Evolutionary conservation across 23 tunicate genomes (phyloP).

Genomic region (Botrylloides violaceus): DNA sequence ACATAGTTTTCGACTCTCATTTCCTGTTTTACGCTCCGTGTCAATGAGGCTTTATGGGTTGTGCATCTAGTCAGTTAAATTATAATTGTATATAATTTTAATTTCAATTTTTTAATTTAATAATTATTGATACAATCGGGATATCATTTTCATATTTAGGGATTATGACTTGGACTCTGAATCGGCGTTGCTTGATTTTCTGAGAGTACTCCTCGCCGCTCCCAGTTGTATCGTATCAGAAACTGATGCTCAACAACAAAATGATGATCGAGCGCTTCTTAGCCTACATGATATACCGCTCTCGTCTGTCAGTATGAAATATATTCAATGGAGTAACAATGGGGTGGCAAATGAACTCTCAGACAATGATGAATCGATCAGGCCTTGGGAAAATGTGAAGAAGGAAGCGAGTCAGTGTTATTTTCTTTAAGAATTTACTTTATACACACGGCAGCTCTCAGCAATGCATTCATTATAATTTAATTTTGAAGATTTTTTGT

Average conservation of each 20-base stretch:
- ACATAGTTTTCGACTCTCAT: too few relatives aligned
- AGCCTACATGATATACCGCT: not conserved
- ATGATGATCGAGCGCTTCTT: not conserved
- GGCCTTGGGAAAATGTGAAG: not conserved
- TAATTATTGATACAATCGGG: too few relatives aligned
- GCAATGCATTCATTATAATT: too few relatives aligned
- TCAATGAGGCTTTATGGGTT: too few relatives aligned
- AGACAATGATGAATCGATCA: not conserved
- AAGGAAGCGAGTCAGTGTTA: conserved; percentile 2
- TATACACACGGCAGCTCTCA: too few relatives aligned
- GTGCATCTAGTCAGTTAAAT: not conserved
- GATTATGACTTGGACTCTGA: conserved; percentile 6
- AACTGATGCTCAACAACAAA: not conserved
- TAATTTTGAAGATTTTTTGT: too few relatives aligned
- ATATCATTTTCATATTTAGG: not conserved
- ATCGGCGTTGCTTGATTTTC: conserved; percentile 2
- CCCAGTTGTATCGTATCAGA: conserved; percentile 5
- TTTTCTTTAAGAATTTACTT: not conserved
- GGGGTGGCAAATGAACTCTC: not conserved
- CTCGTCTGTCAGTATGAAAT: not conserved
- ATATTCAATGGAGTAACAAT: not conserved
- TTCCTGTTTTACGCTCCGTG: too few relatives aligned
- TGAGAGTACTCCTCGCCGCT: conserved; percentile 5
- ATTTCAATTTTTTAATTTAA: too few relatives aligned
- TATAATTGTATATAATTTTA: not conserved